These are phyloP conservation scores for Lapara coniferarum DNA, from an alignment of 2,888 invertebrate species.

Conservation along the genomic window DNA sequence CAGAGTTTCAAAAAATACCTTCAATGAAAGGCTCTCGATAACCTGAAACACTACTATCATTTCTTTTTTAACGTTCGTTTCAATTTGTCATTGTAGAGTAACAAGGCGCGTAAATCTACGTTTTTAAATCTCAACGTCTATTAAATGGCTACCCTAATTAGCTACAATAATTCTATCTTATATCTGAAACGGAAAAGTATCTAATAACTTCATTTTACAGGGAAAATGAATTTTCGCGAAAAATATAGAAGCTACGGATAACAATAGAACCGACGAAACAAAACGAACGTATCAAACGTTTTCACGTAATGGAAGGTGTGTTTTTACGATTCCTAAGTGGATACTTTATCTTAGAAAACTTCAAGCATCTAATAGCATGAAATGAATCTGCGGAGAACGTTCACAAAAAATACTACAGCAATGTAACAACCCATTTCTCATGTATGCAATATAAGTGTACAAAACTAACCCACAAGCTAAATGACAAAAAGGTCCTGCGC, in stretches of 20 bases:
- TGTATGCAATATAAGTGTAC: constrained; percentile 3
- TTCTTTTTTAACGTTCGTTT: too few relatives aligned
- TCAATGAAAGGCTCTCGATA: too few relatives aligned
- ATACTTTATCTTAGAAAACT: constrained; percentile 38
- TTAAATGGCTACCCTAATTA: too few relatives aligned
- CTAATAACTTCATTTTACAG: too few relatives aligned
- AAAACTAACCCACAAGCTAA: not conserved
- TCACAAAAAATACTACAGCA: constrained; percentile 11
- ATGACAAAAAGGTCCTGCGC: not conserved
- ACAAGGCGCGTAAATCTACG: too few relatives aligned
- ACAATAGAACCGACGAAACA: constrained; percentile 8
- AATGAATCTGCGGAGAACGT: constrained; percentile 8
- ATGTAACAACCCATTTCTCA: constrained; percentile 2
- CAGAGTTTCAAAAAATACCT: too few relatives aligned
- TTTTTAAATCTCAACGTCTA: too few relatives aligned
- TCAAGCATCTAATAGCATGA: constrained; percentile 38
- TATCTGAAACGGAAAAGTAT: not conserved
- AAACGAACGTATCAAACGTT: not conserved
- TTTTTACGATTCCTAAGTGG: constrained; percentile 31
- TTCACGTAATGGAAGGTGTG: constrained; percentile 6
- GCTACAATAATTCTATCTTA: too few relatives aligned
- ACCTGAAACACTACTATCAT: too few relatives aligned
- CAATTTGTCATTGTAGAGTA: too few relatives aligned
- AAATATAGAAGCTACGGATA: not conserved
- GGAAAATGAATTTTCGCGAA: too few relatives aligned